A percentile compares a stretch with the other conserved stretches of the same genome.
These are phyloP conservation scores for Galaxea fascicularis DNA, from an alignment of 92 coral and sea anemone genomes.

Conservation along the genomic window DNA sequence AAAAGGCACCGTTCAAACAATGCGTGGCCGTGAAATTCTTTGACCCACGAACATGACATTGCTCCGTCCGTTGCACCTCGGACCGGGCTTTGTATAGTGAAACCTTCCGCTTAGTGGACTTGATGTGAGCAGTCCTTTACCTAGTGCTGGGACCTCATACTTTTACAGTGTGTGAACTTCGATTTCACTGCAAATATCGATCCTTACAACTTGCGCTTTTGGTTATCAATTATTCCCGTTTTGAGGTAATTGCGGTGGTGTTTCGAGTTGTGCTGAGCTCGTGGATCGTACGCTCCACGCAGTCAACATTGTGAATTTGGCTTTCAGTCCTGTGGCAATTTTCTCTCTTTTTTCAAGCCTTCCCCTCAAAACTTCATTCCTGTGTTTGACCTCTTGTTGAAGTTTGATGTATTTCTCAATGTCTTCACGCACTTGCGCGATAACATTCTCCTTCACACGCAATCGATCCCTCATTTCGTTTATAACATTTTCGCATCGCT, in stretches of 20 bases:
- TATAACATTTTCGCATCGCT: conserved; percentile 46
- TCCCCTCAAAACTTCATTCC: conserved; percentile 43
- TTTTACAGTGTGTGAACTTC: too few relatives aligned
- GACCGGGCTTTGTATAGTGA: too few relatives aligned
- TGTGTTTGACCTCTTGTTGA: conserved; percentile 28
- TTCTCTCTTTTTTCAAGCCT: conserved; percentile 44
- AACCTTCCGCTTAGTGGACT: too few relatives aligned
- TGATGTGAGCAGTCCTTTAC: too few relatives aligned
- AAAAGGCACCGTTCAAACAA: too few relatives aligned
- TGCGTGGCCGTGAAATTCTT: too few relatives aligned
- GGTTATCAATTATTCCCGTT: background rate
- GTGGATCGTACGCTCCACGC: conserved; percentile 38
- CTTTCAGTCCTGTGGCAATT: conserved; percentile 37
- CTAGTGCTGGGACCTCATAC: too few relatives aligned
- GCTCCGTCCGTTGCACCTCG: too few relatives aligned
- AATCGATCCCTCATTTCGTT: conserved; percentile 43
- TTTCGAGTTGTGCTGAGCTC: conserved; percentile 17
- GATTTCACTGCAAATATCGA: too few relatives aligned
- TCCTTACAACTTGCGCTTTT: background rate
- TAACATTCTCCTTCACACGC: conserved; percentile 23
- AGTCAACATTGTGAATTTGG: conserved; percentile 38
- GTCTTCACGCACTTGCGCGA: conserved; percentile 33
- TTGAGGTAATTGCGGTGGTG: background rate
- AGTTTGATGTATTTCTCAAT: conserved; percentile 33
- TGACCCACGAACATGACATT: too few relatives aligned